Conservation (phyloP, 1,140 invertebrate genomes). For the Papilio aristodemus region DNA sequence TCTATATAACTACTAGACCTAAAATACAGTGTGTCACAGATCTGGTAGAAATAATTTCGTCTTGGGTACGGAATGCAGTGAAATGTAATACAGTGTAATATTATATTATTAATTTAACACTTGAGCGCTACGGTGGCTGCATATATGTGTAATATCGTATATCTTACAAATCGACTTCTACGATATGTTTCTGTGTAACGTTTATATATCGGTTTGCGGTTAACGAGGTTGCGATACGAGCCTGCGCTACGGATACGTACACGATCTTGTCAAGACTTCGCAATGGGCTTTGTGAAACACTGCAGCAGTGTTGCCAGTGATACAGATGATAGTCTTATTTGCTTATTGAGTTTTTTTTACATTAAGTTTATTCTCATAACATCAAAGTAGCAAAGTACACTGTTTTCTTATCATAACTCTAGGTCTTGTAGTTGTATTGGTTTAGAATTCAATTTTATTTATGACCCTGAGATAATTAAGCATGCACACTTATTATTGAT, state of each 20-base stretch:
- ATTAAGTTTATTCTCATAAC: no score
- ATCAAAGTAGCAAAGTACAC: no score
- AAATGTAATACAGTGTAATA: neutral
- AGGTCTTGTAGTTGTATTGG: no score
- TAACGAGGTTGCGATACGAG: constrained; percentile 7
- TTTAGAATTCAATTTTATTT: no score
- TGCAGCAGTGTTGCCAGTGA: neutral
- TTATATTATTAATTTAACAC: neutral
- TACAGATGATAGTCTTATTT: neutral
- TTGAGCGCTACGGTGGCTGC: neutral
- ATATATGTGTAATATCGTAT: neutral
- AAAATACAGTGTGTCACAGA: neutral
- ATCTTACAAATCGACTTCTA: neutral
- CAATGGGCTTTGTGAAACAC: neutral
- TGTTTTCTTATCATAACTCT: no score
- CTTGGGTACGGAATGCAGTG: neutral
- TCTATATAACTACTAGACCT: no score
- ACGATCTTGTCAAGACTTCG: neutral
- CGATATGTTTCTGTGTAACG: constrained; percentile 10
- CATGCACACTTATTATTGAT: no score
- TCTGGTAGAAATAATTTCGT: neutral
- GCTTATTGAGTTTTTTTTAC: no score
- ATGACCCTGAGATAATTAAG: no score
- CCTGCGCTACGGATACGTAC: neutral
- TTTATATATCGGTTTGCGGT: constrained; percentile 18